Percentiles rank a stretch among this genome's conserved stretches.
Conservation (phyloP, 1,140 invertebrate genomes). For the Euborellia annulipes region DNA sequence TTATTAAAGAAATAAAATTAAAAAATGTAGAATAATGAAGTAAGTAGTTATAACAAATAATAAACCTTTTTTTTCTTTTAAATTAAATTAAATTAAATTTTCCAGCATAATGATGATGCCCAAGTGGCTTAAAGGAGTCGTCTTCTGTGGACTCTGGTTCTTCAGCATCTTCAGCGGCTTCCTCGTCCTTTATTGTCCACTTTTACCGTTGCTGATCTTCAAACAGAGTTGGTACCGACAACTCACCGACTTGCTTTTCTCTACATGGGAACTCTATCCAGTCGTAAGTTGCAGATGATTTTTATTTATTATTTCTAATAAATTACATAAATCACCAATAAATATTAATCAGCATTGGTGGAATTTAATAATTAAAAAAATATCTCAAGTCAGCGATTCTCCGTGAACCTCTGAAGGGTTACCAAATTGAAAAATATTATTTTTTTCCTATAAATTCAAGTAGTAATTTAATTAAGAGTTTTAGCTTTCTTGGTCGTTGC, state of each 20-base stretch:
- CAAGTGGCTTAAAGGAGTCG: slow-evolving; percentile 26
- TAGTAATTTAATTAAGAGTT: no score
- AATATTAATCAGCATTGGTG: background rate
- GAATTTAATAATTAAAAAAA: no score
- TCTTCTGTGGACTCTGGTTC: slow-evolving; percentile 39
- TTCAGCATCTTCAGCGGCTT: slow-evolving; percentile 43
- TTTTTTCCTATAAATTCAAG: no score
- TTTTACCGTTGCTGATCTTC: slow-evolving; percentile 47
- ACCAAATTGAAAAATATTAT: no score
- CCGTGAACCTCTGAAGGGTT: no score
- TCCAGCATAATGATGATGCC: slow-evolving; percentile 15
- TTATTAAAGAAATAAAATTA: no score
- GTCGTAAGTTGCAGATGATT: slow-evolving; percentile 44
- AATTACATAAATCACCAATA: background rate
- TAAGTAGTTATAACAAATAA: no score
- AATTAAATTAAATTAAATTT: no score
- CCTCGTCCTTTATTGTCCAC: slow-evolving; percentile 45
- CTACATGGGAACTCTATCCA: slow-evolving; percentile 63
- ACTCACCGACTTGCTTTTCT: slow-evolving; percentile 48
- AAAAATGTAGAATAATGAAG: background rate
- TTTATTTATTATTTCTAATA: background rate
- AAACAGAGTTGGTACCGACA: slow-evolving; percentile 45
- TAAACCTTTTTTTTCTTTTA: no score
- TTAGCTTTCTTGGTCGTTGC: no score
- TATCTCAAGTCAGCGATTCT: no score